These are phyloP conservation scores for Ramphastos sulfuratus DNA, from an alignment of 2,113 vertebrate species.

Conservation along the genomic window DNA sequence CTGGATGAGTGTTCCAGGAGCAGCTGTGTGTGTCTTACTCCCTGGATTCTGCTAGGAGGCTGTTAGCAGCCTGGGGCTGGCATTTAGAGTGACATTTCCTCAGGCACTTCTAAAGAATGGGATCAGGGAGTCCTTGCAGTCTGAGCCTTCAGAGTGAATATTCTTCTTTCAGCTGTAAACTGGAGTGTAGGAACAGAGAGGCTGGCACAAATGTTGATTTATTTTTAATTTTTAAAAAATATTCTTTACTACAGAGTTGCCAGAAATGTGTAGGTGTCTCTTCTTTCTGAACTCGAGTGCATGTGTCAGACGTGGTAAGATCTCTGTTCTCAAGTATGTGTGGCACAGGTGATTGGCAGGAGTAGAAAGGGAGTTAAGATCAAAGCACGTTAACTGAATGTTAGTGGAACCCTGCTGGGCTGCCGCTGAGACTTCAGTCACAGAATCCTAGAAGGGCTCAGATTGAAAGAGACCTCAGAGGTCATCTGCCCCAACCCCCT, in stretches of 20 bases:
- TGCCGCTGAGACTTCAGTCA: not conserved
- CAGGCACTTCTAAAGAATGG: not conserved
- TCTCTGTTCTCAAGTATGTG: not conserved
- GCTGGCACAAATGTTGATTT: not conserved
- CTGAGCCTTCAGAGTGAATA: not conserved
- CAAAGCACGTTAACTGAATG: not conserved
- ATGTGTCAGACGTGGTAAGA: fast-evolving
- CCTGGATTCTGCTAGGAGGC: not conserved
- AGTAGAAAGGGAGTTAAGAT: not conserved
- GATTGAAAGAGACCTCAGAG: too few relatives aligned
- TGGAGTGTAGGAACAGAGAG: not conserved
- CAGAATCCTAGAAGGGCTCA: too few relatives aligned
- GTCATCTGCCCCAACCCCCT: too few relatives aligned
- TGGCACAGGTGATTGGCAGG: fast-evolving
- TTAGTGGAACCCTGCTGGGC: not conserved
- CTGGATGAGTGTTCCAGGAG: not conserved
- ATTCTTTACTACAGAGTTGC: not conserved
- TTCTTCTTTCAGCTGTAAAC: not conserved
- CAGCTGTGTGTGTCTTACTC: not conserved
- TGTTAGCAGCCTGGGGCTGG: not conserved
- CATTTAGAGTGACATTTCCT: too few relatives aligned
- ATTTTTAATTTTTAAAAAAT: not conserved
- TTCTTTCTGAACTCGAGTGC: not conserved
- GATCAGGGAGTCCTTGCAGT: not conserved
- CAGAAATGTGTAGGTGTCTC: not conserved